Conservation (phyloP, 1,140 invertebrate genomes). For the Hirudo medicinalis region DNA sequence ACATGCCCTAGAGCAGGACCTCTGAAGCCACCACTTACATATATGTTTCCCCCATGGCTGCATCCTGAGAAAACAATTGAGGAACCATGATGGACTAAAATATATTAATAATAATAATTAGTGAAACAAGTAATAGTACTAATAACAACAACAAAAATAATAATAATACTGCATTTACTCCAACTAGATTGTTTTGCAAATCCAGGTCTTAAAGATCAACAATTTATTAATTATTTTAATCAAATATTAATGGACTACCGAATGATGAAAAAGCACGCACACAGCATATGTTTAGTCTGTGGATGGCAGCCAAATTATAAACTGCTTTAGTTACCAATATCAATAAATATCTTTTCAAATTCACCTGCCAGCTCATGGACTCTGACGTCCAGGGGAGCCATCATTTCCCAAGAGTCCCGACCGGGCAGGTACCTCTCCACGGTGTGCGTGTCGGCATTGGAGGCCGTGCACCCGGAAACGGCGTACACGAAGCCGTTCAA, state of each 20-base stretch:
- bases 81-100: too few relatives aligned
- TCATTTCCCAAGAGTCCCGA: conserved; percentile 1
- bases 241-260: too few relatives aligned
- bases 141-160: too few relatives aligned
- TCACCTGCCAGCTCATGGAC: conserved; percentile 16
- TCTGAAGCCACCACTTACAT: conserved; percentile 11
- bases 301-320: not conserved
- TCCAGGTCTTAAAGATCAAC: too few relatives aligned
- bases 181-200: too few relatives aligned
- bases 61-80: not conserved
- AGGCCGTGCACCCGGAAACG: conserved; percentile 6
- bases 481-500: conserved; percentile 6
- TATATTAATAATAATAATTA: too few relatives aligned
- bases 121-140: too few relatives aligned
- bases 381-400: not conserved
- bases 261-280: too few relatives aligned
- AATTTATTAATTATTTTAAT: too few relatives aligned
- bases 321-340: not conserved
- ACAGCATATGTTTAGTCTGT: too few relatives aligned
- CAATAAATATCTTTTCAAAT: not conserved
- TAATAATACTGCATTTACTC: too few relatives aligned
- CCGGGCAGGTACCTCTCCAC: conserved; percentile 4
- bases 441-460: conserved; percentile 10
- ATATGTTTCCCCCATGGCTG: not conserved
- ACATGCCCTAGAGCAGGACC: conserved; percentile 2